Evolutionary conservation across 1,140 invertebrate species (phyloP).

Genomic region (Trypoxylus dichotomus): DNA sequence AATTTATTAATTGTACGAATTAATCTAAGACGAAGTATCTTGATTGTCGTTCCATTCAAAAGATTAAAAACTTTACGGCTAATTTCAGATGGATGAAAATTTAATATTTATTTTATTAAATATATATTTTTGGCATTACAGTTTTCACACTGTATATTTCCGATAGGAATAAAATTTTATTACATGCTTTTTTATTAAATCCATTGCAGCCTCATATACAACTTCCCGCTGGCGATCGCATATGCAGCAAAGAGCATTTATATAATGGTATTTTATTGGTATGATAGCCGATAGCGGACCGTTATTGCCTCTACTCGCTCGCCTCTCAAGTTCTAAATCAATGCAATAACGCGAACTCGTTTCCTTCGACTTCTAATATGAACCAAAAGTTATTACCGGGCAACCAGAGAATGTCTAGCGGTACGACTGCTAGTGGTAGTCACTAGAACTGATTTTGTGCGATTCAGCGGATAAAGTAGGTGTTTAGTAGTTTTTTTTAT

Average conservation of each 20-base stretch:
- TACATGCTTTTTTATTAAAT: background rate
- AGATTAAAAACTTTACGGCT: no score
- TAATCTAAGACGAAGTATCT: no score
- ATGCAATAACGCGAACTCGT: background rate
- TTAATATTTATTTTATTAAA: no score
- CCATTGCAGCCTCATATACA: background rate
- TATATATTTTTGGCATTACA: no score
- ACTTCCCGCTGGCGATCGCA: background rate
- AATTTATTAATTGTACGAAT: no score
- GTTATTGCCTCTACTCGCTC: background rate
- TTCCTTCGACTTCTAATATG: background rate
- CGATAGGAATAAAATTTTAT: background rate
- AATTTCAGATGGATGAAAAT: no score
- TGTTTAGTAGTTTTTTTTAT: no score
- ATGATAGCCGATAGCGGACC: background rate
- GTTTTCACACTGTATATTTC: background rate
- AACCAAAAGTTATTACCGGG: background rate
- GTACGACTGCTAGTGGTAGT: no score
- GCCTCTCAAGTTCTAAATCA: background rate
- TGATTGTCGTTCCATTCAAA: no score
- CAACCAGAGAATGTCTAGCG: background rate
- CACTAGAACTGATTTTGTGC: background rate
- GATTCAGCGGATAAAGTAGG: no score
- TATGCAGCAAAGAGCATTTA: background rate
- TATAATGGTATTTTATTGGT: background rate